Conservation (phyloP, 1,140 invertebrate genomes). For the Solenopsis invicta region DNA sequence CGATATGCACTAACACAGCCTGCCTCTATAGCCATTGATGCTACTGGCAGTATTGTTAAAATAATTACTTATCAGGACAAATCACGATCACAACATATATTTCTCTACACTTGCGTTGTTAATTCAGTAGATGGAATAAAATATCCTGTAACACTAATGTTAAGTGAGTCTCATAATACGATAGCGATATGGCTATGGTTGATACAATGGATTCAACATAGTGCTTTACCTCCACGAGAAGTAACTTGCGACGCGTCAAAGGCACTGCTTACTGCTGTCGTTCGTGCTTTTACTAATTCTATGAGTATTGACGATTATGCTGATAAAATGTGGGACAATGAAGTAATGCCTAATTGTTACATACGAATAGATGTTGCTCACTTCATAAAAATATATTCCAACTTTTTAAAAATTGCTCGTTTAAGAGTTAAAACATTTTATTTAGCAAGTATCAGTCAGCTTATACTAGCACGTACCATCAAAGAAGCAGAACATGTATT, state of each 20-base stretch:
- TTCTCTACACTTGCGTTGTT: constrained; percentile 21
- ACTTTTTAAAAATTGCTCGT: constrained; percentile 9
- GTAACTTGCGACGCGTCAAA: constrained; percentile 65
- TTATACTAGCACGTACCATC: constrained; percentile 52
- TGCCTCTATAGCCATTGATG: constrained; percentile 28
- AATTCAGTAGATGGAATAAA: constrained; percentile 13
- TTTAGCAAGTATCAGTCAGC: constrained; percentile 45
- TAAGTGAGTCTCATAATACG: constrained; percentile 54
- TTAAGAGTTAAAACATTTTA: constrained; percentile 23
- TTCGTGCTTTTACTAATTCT: constrained; percentile 21
- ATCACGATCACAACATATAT: constrained; percentile 19
- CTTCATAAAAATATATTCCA: constrained; percentile 12
- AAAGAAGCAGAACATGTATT: constrained; percentile 37
- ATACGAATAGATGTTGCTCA: constrained; percentile 19
- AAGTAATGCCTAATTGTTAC: not conserved
- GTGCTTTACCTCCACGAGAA: constrained; percentile 59
- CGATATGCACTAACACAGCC: not conserved
- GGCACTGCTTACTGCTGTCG: constrained; percentile 52
- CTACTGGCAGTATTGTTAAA: constrained; percentile 20
- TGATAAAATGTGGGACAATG: constrained; percentile 23
- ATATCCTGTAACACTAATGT: constrained; percentile 59
- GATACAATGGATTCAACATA: constrained; percentile 66
- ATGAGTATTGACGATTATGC: constrained; percentile 8
- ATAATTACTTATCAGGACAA: constrained; percentile 14
- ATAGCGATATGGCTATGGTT: constrained; percentile 56